Base-by-base conservation (phyloP, 2,113 vertebrate species). In the Haemorhous mexicanus region DNA sequence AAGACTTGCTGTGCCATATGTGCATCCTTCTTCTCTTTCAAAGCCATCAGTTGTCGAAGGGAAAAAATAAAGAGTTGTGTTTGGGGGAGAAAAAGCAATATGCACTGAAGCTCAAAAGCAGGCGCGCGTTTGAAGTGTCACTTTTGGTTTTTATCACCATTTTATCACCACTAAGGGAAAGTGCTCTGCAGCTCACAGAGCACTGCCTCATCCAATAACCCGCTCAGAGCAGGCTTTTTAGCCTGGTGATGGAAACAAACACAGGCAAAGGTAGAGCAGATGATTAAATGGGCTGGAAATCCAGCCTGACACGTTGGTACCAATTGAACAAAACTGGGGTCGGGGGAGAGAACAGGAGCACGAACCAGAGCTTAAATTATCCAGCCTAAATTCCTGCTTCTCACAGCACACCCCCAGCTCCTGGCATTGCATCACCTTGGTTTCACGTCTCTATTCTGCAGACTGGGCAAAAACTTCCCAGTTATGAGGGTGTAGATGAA, bases 201-300 rank as follows among this genome's bases (percentile, higher is more conserved):
- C 7, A 2, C 90, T 94, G 96, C 90, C 95, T 90, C 55, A 56
- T 89, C 90, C 91, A 91, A 96, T 96, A 93, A 93, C 93, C 70
- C 4, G 16, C 27, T 87, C 63, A 62, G 69, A 81, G 53, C 73
- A 87, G 88, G n/a, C 92, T 88, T 80, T 91, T 87, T 64, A 78
- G 82, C 6, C 21, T 68, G 72, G 72, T 78, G 94, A 93, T 83
- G 46, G 92, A 95, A 95, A 95, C 93, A 95, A 97, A 94, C 91
- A 89, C 26, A 80, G 88, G 83, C 63, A 87, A 83, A 93, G 84
- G 88, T 59, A 88, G 75, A 95, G 84, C 72, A 78, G 83, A 94
- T 96, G 96, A 96, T 97, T 74, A 97, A 97, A 94, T 93, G 87
- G 69, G 41, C 61, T 87, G 95, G 74, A 97, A 97, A 97, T 95